Percentiles rank a stretch among this genome's conserved stretches.
phyloP scores from a whole-genome alignment of 2,113 vertebrate species.

The Guaruba guarouba region DNA sequence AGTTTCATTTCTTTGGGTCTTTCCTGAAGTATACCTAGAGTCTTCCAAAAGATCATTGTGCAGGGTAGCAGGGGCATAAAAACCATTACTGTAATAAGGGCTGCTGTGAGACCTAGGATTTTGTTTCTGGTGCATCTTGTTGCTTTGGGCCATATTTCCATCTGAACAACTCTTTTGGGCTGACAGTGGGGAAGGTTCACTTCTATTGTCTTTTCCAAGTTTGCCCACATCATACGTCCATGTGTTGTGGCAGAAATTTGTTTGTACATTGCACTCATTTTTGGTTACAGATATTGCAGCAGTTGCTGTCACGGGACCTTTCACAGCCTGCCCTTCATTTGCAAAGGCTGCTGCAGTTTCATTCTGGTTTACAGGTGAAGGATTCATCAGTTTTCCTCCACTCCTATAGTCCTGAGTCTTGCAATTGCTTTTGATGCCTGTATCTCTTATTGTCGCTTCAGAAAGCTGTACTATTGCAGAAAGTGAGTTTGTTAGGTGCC shows the following conservation, averaged over 20 bases:
- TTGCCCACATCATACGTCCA: constrained; percentile 80
- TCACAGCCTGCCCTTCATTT: constrained; percentile 76
- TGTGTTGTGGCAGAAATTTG: constrained; percentile 78
- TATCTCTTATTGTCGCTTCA: constrained; percentile 71
- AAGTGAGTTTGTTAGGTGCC: constrained; percentile 76
- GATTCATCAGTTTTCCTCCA: constrained; percentile 69
- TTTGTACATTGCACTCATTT: constrained; percentile 58
- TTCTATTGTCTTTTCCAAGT: constrained; percentile 58
- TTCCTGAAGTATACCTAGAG: constrained; percentile 30
- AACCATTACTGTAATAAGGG: neutral
- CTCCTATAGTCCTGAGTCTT: constrained; percentile 49
- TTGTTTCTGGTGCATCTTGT: constrained; percentile 50
- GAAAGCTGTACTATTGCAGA: constrained; percentile 63
- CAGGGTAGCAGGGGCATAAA: neutral
- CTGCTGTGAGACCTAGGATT: constrained; percentile 16
- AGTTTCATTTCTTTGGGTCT: constrained; percentile 79
- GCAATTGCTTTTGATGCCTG: constrained; percentile 22
- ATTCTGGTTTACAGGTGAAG: constrained; percentile 72
- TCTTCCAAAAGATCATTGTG: constrained; percentile 12
- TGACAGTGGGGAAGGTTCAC: constrained; percentile 68
- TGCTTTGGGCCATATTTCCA: constrained; percentile 72
- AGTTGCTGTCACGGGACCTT: constrained; percentile 51
- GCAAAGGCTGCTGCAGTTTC: constrained; percentile 69
- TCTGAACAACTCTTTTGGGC: constrained; percentile 84
- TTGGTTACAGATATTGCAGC: constrained; percentile 55